These are phyloP conservation scores for Parazoanthus darwini DNA, from an alignment of 92 coral and sea anemone species.

Conservation along the genomic window DNA sequence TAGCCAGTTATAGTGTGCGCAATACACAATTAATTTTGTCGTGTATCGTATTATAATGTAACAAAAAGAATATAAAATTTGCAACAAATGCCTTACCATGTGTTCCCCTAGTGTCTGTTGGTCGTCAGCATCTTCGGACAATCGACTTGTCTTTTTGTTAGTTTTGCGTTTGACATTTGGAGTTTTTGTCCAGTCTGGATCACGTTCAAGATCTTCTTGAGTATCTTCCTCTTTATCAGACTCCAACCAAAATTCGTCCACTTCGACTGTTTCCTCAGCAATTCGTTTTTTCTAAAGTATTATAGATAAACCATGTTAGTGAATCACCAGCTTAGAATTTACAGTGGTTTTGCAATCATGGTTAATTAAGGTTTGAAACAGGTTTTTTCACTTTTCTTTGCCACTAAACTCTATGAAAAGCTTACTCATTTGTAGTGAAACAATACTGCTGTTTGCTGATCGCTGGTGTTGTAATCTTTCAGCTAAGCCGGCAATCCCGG, in stretches of 20 bases:
- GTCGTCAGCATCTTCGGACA: background rate
- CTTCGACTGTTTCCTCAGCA: background rate
- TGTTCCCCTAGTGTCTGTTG: background rate
- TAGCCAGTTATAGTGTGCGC: too few species aligned
- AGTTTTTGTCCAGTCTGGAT: slow-evolving; percentile 68
- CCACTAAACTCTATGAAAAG: too few species aligned
- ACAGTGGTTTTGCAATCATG: too few species aligned
- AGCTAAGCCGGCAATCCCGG: too few species aligned
- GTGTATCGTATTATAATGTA: too few species aligned
- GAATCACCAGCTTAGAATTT: background rate
- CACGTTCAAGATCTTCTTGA: slow-evolving; percentile 18
- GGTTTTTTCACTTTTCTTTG: too few species aligned
- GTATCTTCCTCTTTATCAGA: slow-evolving; percentile 3
- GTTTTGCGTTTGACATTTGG: slow-evolving; percentile 23
- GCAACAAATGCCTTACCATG: background rate
- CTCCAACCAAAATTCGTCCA: slow-evolving; percentile 1
- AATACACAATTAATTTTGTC: too few species aligned
- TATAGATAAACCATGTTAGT: background rate
- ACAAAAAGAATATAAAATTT: too few species aligned
- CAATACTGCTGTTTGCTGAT: too few species aligned
- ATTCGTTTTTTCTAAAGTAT: background rate
- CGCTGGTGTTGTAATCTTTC: too few species aligned
- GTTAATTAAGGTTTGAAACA: too few species aligned
- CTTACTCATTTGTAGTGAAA: too few species aligned
- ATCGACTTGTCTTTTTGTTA: background rate